These are phyloP conservation scores for Chrysopa pallens DNA, from an alignment of 1,140 invertebrate species.

Conservation along the genomic window DNA sequence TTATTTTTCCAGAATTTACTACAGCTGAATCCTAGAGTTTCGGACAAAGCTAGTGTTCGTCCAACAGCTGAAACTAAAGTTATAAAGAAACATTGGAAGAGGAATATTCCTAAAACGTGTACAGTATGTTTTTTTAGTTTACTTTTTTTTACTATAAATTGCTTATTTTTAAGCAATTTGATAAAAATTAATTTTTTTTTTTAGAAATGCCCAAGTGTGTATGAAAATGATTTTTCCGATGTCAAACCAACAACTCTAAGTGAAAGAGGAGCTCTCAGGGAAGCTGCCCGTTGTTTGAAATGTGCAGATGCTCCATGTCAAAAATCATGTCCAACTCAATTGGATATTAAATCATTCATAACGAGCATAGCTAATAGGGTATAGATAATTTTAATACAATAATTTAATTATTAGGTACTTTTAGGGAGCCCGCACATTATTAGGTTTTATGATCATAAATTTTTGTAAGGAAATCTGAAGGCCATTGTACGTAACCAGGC, in stretches of 20 bases:
- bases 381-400: conserved; percentile 2
- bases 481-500: too few species aligned
- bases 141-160: neutral
- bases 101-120: conserved; percentile 75
- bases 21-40: conserved; percentile 65
- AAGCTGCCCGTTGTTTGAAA: conserved; percentile 85
- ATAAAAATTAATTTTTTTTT: conserved; percentile 3
- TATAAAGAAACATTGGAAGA: conserved; percentile 87
- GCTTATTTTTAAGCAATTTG: conserved; percentile 4
- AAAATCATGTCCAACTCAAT: conserved; percentile 93
- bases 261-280: conserved; percentile 78
- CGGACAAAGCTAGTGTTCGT: conserved; percentile 50
- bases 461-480: too few species aligned
- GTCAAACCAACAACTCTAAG: conserved; percentile 94
- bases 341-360: conserved; percentile 95
- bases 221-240: conserved; percentile 82
- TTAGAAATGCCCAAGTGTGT: conserved; percentile 47
- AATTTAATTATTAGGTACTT: too few species aligned
- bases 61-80: conserved; percentile 71
- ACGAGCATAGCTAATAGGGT: conserved; percentile 91
- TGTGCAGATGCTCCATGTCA: conserved; percentile 97
- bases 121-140: conserved; percentile 36
- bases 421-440: too few species aligned
- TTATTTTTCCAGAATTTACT: conserved; percentile 55
- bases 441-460: too few species aligned